Base-by-base conservation (phyloP, 2,797 vertebrate genomes). In the Gambelia wislizenii region DNA sequence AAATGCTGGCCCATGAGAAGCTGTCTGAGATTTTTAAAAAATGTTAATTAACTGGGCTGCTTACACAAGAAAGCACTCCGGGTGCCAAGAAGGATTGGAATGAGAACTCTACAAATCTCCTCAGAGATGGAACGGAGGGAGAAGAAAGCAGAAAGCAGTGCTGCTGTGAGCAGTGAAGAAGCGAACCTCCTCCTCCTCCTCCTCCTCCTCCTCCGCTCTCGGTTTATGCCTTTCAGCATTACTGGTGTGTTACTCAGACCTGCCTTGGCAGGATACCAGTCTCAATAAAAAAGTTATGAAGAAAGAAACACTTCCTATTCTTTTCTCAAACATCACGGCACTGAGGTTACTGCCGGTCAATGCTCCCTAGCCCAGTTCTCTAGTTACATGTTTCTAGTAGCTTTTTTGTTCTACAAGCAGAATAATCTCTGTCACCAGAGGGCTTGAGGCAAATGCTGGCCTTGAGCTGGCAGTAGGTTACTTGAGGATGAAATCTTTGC, bases 331-430 rank as follows among this genome's bases (percentile, higher is more conserved):
- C 90, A 56, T 0, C 13, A 36, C 86, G 47, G 6, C 83, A 78
- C 54, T 13, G 85, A 80, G 97, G 98, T 98, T 98, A 98, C 96
- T 97, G 39, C 39, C 94, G 97, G 98, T 94, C 96, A 89, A 93
- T 97, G 95, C 96, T 96, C 98, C 97, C 96, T 96, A 67, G 67
- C 94, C 94, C 85, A 96, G 87, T 92, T 97, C 92, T 96, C 95
- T 1, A 83, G 95, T 97, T 97, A 97, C 96, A 92, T 93, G 94
- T 93, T 94, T 86, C 95, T 95, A 59, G 25, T 56, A n/a, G 84
- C 92, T 93, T 91, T 93, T 96, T 94, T 92, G 95, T 95, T 95
- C 89, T 83, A 90, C 90, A 36, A 12, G 69, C 94, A 91, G 94
- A 93, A 91, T 88, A 95, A 95, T 91, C 93, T 88, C 84, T 87